Evolutionary conservation across 2,888 invertebrate species (phyloP), one percentile per base, ranked within the genome.

Genomic region (Stramonita haemastoma): DNA sequence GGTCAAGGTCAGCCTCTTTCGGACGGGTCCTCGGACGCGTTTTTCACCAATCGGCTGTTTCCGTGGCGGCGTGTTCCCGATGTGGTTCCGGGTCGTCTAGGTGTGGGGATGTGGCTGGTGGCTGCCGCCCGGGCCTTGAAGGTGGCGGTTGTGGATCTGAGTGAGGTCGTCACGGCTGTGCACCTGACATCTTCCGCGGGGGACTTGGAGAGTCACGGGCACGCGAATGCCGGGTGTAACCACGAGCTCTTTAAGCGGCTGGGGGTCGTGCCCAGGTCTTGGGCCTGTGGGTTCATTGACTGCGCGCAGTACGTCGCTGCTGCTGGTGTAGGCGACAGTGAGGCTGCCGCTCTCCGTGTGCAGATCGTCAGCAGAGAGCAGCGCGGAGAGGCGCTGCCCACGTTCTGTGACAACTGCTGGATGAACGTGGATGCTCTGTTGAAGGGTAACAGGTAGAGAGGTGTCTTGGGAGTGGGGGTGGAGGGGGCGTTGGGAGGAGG

Each of bases 21-120:
- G 5, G 90, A 91, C 79, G 91, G 91, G 6, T 91, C 91, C 2
- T 89, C 91, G 4, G 91, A 91, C 70, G 90, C 79, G 17, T 90
- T 91, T n/a, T 70, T 91, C 56, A 91, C 91, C 77, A 90, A 91
- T 36, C 84, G 73, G 15, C 81, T 89, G 86, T 91, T 91, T 77
- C 91, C 91, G 0, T 91, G 91, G 91, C n/a, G 57, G 8, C 87
- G 86, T n/a, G 86, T 90, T 4, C 91, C 91, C 2, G 87, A 90
- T 56, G 32, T 90, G 2, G 91, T 91, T 5, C 83, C 89, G 26
- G 91, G 91, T 5, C 81, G 91, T 22, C 19, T 86, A 22, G 91
- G 91, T 17, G 79, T 91, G 22, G 91, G 87, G 11, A 90, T 90
- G 91, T 91, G 91, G 91, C 56, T 90, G 36, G 87, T 90, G 11